phyloP scores from a whole-genome alignment of 2,113 vertebrate genomes.

The Turdus rufiventris region DNA sequence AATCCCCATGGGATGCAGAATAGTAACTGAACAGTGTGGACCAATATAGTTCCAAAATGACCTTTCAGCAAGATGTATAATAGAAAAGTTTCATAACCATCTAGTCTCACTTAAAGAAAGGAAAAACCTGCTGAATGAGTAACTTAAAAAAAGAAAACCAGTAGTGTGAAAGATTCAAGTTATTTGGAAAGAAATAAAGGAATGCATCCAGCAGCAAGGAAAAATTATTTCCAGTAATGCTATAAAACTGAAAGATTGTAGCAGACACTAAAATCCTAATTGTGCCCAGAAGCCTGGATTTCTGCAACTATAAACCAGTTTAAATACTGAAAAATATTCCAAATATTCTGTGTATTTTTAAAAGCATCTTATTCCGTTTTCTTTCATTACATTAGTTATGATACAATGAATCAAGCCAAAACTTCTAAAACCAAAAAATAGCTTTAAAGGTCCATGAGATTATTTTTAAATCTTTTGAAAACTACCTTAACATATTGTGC shows the following conservation, averaged over 20 bases:
- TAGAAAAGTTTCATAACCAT: not conserved
- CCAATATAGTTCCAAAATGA: not conserved
- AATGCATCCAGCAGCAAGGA: not conserved
- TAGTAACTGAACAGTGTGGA: not conserved
- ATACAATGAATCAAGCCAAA: not conserved
- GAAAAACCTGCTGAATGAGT: not conserved
- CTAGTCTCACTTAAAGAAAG: not conserved
- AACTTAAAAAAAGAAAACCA: not conserved
- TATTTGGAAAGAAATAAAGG: not conserved
- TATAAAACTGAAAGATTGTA: constrained; percentile 14
- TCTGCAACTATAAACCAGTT: constrained; percentile 19
- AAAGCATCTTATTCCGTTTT: constrained; percentile 33
- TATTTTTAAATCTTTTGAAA: constrained; percentile 7
- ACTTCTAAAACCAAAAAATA: constrained; percentile 29
- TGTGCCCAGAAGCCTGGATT: not conserved
- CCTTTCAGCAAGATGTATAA: not conserved
- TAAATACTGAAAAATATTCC: constrained; percentile 42
- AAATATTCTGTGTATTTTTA: constrained; percentile 44
- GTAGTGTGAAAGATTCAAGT: not conserved
- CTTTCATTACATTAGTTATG: constrained; percentile 23
- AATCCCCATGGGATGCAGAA: not conserved
- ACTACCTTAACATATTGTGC: not conserved
- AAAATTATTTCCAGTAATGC: constrained; percentile 12
- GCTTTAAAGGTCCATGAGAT: not conserved
- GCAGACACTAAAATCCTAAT: not conserved